phyloP scores from a whole-genome alignment of 2,888 invertebrate species.

The Thalpophila matura region DNA sequence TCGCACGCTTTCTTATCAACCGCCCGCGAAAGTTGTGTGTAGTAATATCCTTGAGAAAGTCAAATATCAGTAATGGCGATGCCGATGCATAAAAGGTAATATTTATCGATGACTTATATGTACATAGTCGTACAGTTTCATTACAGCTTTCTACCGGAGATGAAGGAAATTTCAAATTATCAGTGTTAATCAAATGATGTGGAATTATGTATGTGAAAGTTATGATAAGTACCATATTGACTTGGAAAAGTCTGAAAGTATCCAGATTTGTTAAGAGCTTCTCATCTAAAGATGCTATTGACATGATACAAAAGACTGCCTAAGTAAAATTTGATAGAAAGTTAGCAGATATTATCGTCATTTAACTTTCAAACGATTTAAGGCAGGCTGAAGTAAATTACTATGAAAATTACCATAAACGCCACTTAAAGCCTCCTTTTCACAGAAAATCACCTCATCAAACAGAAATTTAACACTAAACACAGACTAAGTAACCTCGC shows the following conservation, averaged over 20 bases:
- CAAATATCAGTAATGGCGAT: slow-evolving; percentile 75
- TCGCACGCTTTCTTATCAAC: slow-evolving; percentile 44
- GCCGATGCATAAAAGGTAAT: slow-evolving; percentile 79
- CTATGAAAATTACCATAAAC: not conserved
- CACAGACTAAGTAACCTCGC: slow-evolving; percentile 17
- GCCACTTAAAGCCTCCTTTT: not conserved
- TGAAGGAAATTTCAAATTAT: slow-evolving; percentile 44
- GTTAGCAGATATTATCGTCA: not conserved
- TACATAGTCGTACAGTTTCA: slow-evolving; percentile 65
- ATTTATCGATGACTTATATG: slow-evolving; percentile 69
- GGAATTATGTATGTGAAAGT: not conserved
- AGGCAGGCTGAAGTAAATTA: not conserved
- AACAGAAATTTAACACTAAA: slow-evolving; percentile 27
- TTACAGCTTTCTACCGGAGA: slow-evolving; percentile 75
- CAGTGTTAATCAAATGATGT: slow-evolving; percentile 1
- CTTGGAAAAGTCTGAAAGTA: not conserved
- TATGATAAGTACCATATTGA: not conserved
- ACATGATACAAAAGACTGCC: not conserved
- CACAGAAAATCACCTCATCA: slow-evolving; percentile 25
- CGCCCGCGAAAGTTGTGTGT: slow-evolving; percentile 51
- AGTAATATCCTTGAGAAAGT: slow-evolving; percentile 75
- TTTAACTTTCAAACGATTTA: not conserved
- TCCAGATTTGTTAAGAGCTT: not conserved
- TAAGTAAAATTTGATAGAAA: not conserved
- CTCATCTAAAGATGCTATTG: not conserved